Evolutionary conservation across 2,888 invertebrate genomes (phyloP), one percentile per base, ranked within the genome.

Genomic region (Xiphydria camelus): DNA sequence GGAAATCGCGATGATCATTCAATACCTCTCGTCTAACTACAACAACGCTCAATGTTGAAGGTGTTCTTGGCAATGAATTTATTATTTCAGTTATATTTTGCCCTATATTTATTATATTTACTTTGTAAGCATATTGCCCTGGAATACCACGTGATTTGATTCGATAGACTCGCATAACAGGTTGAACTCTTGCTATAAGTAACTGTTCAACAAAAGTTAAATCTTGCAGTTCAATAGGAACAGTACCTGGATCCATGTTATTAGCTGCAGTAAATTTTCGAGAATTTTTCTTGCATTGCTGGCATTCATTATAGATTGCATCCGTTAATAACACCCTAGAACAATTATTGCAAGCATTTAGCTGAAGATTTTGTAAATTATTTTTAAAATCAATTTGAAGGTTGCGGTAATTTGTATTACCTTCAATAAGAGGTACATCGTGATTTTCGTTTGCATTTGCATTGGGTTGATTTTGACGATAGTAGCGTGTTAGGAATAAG

Each of bases 211-310:
- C 36, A 36, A 14, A 36, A 36, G 36, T 36, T 7, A 36, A 17
- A 36, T 36, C 21, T 36, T 36, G 6, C 38, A 21, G 21, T 38
- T 25, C 20, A 9, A 26, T 38, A 38, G 38, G 25, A 38, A 38
- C 38, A 23, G 25, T 38, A 25, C 38, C 38, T 38, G 25, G 38
- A 23, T 38, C 38, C 25, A 38, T 25, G 25, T 38, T 38, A 38
- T 38, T 38, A 38, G 26, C 23, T 38, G 25, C 38, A 38, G 38
- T 38, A 25, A 38, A 38, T 38, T 38, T 38, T 38, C 25, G 38
- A 38, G 14, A 38, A 38, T 38, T 38, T 38, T 38, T 25, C 38
- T 38, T 38, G 25, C 38, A 25, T 25, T 38, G 38, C 23, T 38
- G 38, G 25, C 25, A 38, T 25, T 38, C 15, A 38, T 38, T 38